Evolutionary conservation across 2,888 invertebrate species (phyloP).

Genomic region (Crioceris asparagi): DNA sequence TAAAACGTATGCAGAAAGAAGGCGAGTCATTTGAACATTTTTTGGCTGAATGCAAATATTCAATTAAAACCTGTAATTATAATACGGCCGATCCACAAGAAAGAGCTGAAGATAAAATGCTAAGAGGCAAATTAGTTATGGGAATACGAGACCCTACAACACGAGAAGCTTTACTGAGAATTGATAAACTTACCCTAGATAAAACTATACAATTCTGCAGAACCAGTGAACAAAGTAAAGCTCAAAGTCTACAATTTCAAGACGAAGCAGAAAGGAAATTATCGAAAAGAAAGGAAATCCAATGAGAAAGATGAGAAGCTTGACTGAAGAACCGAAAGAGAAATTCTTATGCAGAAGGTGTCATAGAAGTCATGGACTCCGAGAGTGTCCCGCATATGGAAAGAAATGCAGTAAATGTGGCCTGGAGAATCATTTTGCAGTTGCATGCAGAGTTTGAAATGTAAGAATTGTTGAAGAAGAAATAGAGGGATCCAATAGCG

Average conservation of each 20-base stretch:
- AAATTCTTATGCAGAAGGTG: slow-evolving; percentile 16
- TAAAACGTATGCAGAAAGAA: slow-evolving; percentile 18
- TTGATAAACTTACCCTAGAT: slow-evolving; percentile 16
- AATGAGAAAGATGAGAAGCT: slow-evolving; percentile 3
- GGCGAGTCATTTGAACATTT: slow-evolving; percentile 21
- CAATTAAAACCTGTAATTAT: slow-evolving; percentile 11
- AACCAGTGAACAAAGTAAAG: slow-evolving; percentile 19
- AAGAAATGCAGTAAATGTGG: slow-evolving; percentile 18
- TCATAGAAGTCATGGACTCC: slow-evolving; percentile 13
- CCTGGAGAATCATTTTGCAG: slow-evolving; percentile 17
- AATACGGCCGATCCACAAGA: slow-evolving; percentile 10
- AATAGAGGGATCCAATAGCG: neutral
- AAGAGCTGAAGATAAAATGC: slow-evolving; percentile 14
- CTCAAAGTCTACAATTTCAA: slow-evolving; percentile 9
- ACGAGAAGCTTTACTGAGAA: slow-evolving; percentile 17
- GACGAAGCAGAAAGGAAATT: neutral
- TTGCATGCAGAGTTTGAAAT: slow-evolving; percentile 13
- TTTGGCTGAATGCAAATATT: slow-evolving; percentile 13
- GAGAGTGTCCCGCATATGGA: slow-evolving; percentile 19
- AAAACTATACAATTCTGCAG: slow-evolving; percentile 19
- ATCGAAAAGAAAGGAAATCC: slow-evolving; percentile 6
- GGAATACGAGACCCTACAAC: slow-evolving; percentile 16
- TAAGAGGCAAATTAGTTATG: slow-evolving; percentile 19
- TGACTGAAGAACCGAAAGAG: slow-evolving; percentile 4
- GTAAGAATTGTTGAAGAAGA: slow-evolving; percentile 11